phyloP scores from a whole-genome alignment of 2,113 vertebrate species.

The Equus quagga region DNA sequence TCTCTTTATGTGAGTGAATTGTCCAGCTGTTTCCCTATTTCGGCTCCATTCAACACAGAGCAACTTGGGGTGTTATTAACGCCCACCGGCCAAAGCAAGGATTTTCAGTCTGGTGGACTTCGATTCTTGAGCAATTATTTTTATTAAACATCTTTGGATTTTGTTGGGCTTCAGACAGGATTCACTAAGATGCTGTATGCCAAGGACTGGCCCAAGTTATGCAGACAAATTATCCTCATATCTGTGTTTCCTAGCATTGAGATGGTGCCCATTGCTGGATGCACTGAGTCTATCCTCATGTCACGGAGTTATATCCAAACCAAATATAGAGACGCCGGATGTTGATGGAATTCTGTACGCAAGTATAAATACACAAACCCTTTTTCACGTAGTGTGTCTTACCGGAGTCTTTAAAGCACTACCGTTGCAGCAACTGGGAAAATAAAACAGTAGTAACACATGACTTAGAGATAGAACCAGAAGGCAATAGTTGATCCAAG shows the following conservation, averaged over 20 bases:
- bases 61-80: accelerated
- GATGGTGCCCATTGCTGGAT: too few relatives aligned
- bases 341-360: neutral
- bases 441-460: accelerated
- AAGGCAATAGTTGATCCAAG: neutral
- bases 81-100: too few relatives aligned
- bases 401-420: accelerated
- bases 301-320: neutral
- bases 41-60: accelerated
- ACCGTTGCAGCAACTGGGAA: neutral
- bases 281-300: neutral
- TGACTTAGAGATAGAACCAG: neutral
- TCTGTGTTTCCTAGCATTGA: neutral
- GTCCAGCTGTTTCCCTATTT: too few relatives aligned
- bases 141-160: neutral
- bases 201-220: neutral
- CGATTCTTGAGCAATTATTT: too few relatives aligned
- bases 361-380: accelerated
- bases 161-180: neutral
- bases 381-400: neutral
- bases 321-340: neutral
- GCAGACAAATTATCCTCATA: neutral
- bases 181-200: neutral
- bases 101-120: accelerated
- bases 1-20: accelerated